These are phyloP conservation scores for Rhinolophus sinicus DNA, from an alignment of 2,113 vertebrate genomes.

Conservation along the genomic window DNA sequence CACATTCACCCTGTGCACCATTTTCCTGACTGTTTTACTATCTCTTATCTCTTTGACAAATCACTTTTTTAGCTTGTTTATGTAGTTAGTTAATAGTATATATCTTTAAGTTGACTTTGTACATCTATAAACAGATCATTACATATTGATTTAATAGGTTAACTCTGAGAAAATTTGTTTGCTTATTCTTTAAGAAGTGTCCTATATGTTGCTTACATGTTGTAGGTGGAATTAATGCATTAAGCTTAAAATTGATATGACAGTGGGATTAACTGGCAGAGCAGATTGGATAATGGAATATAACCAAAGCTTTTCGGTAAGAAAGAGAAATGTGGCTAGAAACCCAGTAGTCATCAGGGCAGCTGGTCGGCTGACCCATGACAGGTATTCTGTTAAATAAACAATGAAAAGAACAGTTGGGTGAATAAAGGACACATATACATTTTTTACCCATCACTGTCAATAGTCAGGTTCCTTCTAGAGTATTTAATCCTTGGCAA, in stretches of 20 bases:
- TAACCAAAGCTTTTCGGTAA: not conserved
- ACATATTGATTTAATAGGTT: not conserved
- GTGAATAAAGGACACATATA: not conserved
- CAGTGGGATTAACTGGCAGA: not conserved
- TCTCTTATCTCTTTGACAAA: not conserved
- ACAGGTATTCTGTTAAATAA: not conserved
- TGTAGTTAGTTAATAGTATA: not conserved
- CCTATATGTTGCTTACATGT: not conserved
- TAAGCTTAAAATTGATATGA: slow-evolving; percentile 30
- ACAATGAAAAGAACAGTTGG: not conserved
- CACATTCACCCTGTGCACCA: too few species aligned
- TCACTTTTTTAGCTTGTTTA: not conserved
- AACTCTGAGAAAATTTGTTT: slow-evolving; percentile 21
- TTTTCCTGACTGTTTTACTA: not conserved
- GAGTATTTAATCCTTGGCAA: not conserved
- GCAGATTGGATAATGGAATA: not conserved
- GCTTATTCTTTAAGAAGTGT: not conserved
- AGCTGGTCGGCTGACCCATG: not conserved
- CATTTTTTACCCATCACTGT: not conserved
- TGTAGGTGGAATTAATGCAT: not conserved
- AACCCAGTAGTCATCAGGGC: not conserved
- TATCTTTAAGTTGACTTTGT: not conserved
- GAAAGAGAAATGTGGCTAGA: not conserved
- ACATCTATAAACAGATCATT: not conserved
- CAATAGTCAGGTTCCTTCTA: not conserved